phyloP scores from a whole-genome alignment of 2,888 invertebrate species.

The Rutpela maculata region DNA sequence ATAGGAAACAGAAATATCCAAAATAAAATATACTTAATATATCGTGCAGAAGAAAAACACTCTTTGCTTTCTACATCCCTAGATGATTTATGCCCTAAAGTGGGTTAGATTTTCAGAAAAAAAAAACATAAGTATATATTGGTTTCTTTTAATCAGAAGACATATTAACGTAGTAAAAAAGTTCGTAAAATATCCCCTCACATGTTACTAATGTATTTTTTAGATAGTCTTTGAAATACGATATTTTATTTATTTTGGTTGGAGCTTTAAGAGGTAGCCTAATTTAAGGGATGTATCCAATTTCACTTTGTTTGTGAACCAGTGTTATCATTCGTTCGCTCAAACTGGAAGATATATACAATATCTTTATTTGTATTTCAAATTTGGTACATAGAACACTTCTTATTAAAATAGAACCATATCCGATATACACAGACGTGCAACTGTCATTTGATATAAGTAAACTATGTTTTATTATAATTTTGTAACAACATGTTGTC shows the following conservation, averaged over 20 bases:
- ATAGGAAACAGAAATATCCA: slow-evolving; percentile 1
- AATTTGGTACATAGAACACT: too few species aligned
- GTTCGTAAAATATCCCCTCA: slow-evolving; percentile 31
- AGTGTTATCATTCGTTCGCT: slow-evolving; percentile 12
- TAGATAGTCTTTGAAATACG: slow-evolving; percentile 26
- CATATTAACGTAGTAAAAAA: slow-evolving; percentile 28
- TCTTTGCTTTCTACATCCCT: slow-evolving; percentile 8
- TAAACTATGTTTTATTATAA: too few species aligned
- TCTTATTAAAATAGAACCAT: too few species aligned
- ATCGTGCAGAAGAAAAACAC: not conserved
- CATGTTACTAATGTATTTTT: slow-evolving; percentile 29
- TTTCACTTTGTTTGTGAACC: slow-evolving; percentile 25
- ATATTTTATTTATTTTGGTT: slow-evolving; percentile 37
- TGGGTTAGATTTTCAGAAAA: slow-evolving; percentile 20
- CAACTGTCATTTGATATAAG: too few species aligned
- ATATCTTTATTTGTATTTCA: too few species aligned
- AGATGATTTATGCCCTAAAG: slow-evolving; percentile 18
- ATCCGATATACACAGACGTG: too few species aligned
- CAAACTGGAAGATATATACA: not conserved
- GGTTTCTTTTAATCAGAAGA: slow-evolving; percentile 23
- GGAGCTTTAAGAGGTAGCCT: slow-evolving; percentile 28
- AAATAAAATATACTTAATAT: not conserved
- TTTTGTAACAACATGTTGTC: too few species aligned
- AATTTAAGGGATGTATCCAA: slow-evolving; percentile 30
- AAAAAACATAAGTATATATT: slow-evolving; percentile 28